These are phyloP conservation scores for Boloria euphrosyne DNA, from an alignment of 2,888 invertebrate species.

Conservation along the genomic window DNA sequence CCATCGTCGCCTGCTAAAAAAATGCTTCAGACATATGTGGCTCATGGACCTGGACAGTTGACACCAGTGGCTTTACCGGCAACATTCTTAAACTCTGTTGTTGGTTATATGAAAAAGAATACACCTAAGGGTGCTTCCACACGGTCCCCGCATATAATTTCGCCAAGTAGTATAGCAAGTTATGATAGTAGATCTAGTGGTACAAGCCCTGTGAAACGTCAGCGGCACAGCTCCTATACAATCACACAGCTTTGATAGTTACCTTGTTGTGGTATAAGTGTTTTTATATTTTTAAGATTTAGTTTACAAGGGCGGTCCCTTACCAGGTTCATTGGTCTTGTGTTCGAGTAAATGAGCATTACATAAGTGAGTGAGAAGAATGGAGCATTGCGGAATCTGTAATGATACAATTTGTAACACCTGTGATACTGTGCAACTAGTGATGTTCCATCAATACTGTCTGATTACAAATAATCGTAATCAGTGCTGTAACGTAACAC, in stretches of 20 bases:
- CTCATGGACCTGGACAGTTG: constrained; percentile 60
- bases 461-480: too few relatives aligned
- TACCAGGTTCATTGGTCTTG: not conserved
- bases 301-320: not conserved
- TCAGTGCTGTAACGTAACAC: too few relatives aligned
- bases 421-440: too few relatives aligned
- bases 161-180: constrained; percentile 62
- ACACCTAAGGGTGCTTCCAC: constrained; percentile 57
- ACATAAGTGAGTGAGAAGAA: too few relatives aligned
- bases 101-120: constrained; percentile 69
- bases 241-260: constrained; percentile 63
- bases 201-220: constrained; percentile 58
- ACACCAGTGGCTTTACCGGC: constrained; percentile 66
- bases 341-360: too few relatives aligned
- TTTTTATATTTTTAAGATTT: constrained; percentile 1
- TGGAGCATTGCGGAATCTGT: too few relatives aligned
- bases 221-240: constrained; percentile 63
- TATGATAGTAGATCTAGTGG: constrained; percentile 54
- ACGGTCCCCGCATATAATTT: constrained; percentile 70
- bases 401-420: too few relatives aligned
- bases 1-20: constrained; percentile 69
- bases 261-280: not conserved
- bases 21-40: constrained; percentile 73
- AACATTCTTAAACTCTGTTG: constrained; percentile 63
- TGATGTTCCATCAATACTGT: too few relatives aligned